Conservation (phyloP, 2,888 invertebrate species). For the Drosophila leonis region DNA sequence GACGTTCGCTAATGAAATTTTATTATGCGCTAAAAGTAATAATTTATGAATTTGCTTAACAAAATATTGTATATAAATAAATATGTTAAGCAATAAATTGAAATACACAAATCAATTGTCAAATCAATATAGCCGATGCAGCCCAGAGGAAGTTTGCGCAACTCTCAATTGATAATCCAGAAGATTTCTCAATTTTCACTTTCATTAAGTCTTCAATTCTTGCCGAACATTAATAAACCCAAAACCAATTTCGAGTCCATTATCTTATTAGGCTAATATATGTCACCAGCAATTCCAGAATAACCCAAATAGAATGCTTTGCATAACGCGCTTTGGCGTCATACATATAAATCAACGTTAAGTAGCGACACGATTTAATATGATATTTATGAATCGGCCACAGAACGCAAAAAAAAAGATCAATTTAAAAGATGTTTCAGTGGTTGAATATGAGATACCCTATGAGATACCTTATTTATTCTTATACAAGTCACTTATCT, state of each 20-base stretch:
- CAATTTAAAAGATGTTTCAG: not conserved
- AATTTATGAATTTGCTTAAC: slow-evolving; percentile 78
- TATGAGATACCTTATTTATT: not conserved
- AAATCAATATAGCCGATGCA: not conserved
- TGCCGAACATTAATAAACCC: not conserved
- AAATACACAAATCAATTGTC: slow-evolving; percentile 63
- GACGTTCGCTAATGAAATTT: slow-evolving; percentile 74
- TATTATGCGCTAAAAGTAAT: slow-evolving; percentile 75
- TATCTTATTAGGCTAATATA: slow-evolving; percentile 12
- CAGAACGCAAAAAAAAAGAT: not conserved
- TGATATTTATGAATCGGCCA: slow-evolving; percentile 6
- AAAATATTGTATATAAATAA: slow-evolving; percentile 61
- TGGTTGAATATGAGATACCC: not conserved
- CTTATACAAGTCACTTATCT: not conserved
- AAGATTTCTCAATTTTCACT: slow-evolving; percentile 4
- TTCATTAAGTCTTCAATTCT: not conserved
- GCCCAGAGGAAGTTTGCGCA: not conserved
- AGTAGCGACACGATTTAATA: slow-evolving; percentile 1
- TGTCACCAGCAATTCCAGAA: slow-evolving; percentile 25
- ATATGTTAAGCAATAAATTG: slow-evolving; percentile 74
- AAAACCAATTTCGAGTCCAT: not conserved
- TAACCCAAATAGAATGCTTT: slow-evolving; percentile 41
- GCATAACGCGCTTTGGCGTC: slow-evolving; percentile 46
- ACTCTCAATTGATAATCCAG: not conserved
- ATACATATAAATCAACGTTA: slow-evolving; percentile 39